Base-by-base conservation (phyloP, 2,113 vertebrate genomes). In the Lepisosteus osseus region DNA sequence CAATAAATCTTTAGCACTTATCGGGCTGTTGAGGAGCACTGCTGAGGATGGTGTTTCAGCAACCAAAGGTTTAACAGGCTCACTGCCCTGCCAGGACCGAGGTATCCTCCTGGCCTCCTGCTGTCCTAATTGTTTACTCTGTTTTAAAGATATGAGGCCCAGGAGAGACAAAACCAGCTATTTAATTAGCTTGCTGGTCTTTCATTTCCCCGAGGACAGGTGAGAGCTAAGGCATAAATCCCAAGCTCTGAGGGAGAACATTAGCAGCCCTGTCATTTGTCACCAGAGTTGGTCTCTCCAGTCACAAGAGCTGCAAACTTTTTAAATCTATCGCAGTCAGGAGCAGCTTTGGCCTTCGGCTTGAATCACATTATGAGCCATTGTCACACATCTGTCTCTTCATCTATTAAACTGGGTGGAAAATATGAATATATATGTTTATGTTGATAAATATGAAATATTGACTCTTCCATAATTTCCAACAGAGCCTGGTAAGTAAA, bases 301-400 rank as follows among this genome's bases (percentile, higher is more conserved):
- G 54, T 74, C 65, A 29, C 51, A 56, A 72, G 43, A 79, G 47
- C 43, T 41, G 67, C 56, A 65, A 82, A 82, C 76, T 81, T 83
- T 81, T 73, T 13, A 73, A 78, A 83, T 83, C 74, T 75, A 74
- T 78, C 76, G 73, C 71, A 72, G 70, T 72, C 67, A 75, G 70
- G 79, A 73, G 61, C 40, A 61, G 71, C 69, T 77, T 67, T 85
- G 77, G 81, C 83, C 78, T 74, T 77, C 54, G 76, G 81, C 81
- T 78, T 79, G 78, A 80, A 82, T 83, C 68, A n/a, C 78, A 83
- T 82, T 85, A 82, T 78, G 63, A 68, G 77, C 67, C 68, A 54
- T 73, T 78, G 77, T 74, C 74, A 81, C 83, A 81, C 81, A 85
- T 85, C 79, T 79, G 71, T 71, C 77, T 61, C 70, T 72, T 79